Evolutionary conservation across 2,113 vertebrate species (phyloP), one percentile per base, ranked within the genome.

Genomic region (Nyctereutes procyonoides): DNA sequence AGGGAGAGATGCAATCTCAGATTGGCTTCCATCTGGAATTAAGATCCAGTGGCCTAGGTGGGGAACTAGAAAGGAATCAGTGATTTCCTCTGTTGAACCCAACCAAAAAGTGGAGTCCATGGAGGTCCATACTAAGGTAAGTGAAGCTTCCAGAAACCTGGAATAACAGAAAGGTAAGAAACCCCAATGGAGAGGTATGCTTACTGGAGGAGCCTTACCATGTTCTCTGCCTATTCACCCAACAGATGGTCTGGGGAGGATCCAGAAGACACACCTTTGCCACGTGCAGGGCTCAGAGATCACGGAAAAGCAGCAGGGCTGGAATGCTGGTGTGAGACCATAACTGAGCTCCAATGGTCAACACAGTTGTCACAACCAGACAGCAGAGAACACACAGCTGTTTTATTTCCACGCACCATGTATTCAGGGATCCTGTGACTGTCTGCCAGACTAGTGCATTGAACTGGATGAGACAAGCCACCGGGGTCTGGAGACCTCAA

Each of bases 351-450:
- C 48, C 63, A 1, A 80, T 0, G 53, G 11, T 7, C 35, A 9
- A 19, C 3, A 12, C 86, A 48, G 26, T 28, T 3, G 35, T 28
- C 0, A 43, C 16, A 7, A 58, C 17, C 69, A 0, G 7, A 38
- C 1, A 1, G 26, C 55, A 60, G 35, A 28, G 69, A 43, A 32
- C 51, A 56, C 1, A 6, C 3, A 1, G 48, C 6, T 2, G 17
- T 2, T 9, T 24, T 17, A 26, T 15, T 63, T 11, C 81, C 81
- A 30, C 81, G 3, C 16, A 26, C 60, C 60, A 7, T 0, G 16
- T 16, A 5, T 0, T 53, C 0, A 28, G 60, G 26, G 17, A 10
- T 48, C 69, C 86, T 0, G 0, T 1, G 28, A 15, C 1, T 3
- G 6, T 6, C 53, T 1, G 32, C 32, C 13, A 35, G 55, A 17